phyloP scores from a whole-genome alignment of 2,113 vertebrate genomes.

The Mastomys natalensis region DNA sequence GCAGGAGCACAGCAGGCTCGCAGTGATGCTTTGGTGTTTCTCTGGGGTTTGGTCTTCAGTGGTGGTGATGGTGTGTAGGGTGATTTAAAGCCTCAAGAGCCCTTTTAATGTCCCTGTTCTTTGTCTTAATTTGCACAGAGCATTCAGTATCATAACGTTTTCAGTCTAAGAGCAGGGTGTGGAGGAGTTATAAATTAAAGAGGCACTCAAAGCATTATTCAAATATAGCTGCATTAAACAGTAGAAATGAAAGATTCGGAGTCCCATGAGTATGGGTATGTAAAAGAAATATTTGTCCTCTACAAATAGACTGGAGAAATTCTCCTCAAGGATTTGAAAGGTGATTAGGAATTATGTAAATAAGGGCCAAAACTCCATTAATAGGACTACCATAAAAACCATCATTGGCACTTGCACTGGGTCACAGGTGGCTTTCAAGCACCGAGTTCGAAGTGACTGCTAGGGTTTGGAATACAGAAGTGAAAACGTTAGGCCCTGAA shows the following conservation, averaged over 20 bases:
- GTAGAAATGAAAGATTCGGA: background rate
- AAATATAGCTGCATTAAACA: background rate
- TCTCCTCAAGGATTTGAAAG: background rate
- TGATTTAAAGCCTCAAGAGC: background rate
- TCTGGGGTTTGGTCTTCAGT: background rate
- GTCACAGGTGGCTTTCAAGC: too few species aligned
- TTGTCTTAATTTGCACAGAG: constrained; percentile 20
- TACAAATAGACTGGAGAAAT: background rate
- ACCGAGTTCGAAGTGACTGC: background rate
- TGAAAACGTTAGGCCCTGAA: background rate
- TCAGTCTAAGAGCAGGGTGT: background rate
- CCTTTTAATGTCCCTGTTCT: background rate
- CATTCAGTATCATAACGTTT: background rate
- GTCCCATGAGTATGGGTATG: background rate
- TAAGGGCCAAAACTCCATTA: background rate
- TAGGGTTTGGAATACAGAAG: background rate
- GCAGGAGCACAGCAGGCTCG: background rate
- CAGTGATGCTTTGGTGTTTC: background rate
- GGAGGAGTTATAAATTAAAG: background rate
- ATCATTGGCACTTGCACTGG: background rate
- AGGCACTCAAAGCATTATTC: background rate
- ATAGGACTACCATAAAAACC: background rate
- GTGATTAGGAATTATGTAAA: background rate
- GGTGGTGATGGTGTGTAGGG: background rate
- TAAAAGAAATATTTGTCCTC: background rate